Conservation (phyloP, 2,113 vertebrate genomes). For the Syngnathoides biaculeatus region DNA sequence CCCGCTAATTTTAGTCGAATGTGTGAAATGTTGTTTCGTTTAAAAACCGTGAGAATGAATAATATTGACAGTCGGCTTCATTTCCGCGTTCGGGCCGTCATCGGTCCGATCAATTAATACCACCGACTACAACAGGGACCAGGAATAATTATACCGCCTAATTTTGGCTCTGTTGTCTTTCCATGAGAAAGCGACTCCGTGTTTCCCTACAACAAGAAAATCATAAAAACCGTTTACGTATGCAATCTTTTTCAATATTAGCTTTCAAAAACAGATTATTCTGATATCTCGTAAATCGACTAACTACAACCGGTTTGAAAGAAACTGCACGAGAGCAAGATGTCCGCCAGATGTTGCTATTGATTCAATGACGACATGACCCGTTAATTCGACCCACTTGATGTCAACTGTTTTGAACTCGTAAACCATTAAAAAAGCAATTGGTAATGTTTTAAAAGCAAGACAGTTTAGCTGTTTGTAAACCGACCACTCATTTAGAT, state of each 20-base stretch:
- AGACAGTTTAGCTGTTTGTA: neutral
- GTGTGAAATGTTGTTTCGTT: neutral
- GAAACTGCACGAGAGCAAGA: neutral
- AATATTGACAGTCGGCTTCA: constrained; percentile 47
- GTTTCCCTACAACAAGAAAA: neutral
- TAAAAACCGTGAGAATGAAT: constrained; percentile 25
- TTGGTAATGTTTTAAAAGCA: neutral
- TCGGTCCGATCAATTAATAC: constrained; percentile 51
- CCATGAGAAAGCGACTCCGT: neutral
- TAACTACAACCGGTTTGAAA: neutral
- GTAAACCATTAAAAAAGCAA: neutral
- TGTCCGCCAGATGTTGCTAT: constrained; percentile 49
- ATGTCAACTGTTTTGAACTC: neutral
- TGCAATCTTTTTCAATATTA: neutral
- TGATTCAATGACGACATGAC: neutral
- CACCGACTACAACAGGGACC: constrained; percentile 12
- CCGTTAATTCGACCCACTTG: neutral
- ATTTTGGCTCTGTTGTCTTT: too few relatives aligned
- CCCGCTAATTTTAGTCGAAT: neutral
- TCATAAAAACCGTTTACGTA: neutral
- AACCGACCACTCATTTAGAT: too few relatives aligned
- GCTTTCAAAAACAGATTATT: neutral
- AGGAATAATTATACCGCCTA: constrained; percentile 35
- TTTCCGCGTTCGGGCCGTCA: constrained; percentile 64
- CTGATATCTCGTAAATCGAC: neutral